phyloP scores from a whole-genome alignment of 2,797 vertebrate species.

The Myripristis jacobus region DNA sequence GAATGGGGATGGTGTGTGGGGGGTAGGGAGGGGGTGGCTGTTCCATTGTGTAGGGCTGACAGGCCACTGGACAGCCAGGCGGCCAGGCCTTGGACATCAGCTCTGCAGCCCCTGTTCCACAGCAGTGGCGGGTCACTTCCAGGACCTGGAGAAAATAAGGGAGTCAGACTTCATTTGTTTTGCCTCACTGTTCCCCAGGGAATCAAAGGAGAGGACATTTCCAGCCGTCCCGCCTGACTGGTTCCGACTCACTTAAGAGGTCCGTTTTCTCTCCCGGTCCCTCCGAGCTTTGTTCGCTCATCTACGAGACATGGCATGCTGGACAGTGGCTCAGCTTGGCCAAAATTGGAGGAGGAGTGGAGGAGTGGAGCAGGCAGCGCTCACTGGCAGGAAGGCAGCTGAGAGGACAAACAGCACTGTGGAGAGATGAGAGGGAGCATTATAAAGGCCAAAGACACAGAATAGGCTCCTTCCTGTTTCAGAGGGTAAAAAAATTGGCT shows the following conservation, averaged over 20 bases:
- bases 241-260: conserved; percentile 75
- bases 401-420: conserved; percentile 59
- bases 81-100: conserved; percentile 38
- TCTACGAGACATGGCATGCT: conserved; percentile 67
- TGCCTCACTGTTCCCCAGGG: conserved; percentile 62
- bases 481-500: conserved; percentile 27
- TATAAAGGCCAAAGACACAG: conserved; percentile 49
- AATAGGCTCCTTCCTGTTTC: conserved; percentile 37
- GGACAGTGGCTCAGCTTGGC: conserved; percentile 68
- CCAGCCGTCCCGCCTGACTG: conserved; percentile 72
- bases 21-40: conserved; percentile 5
- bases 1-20: conserved; percentile 21
- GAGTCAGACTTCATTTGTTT: conserved; percentile 81
- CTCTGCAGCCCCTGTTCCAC: conserved; percentile 31
- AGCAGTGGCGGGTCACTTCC: conserved; percentile 59
- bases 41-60: conserved; percentile 65
- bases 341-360: conserved; percentile 47
- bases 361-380: conserved; percentile 54
- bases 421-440: conserved; percentile 57
- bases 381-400: conserved; percentile 51
- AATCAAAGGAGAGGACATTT: conserved; percentile 77
- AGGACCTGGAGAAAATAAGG: conserved; percentile 76
- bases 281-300: conserved; percentile 74
- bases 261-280: conserved; percentile 60
- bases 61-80: conserved; percentile 47